Percentiles rank a stretch among this genome's conserved stretches.
These are phyloP conservation scores for Lithophane socia DNA, from an alignment of 2,888 invertebrate genomes.

Conservation along the genomic window DNA sequence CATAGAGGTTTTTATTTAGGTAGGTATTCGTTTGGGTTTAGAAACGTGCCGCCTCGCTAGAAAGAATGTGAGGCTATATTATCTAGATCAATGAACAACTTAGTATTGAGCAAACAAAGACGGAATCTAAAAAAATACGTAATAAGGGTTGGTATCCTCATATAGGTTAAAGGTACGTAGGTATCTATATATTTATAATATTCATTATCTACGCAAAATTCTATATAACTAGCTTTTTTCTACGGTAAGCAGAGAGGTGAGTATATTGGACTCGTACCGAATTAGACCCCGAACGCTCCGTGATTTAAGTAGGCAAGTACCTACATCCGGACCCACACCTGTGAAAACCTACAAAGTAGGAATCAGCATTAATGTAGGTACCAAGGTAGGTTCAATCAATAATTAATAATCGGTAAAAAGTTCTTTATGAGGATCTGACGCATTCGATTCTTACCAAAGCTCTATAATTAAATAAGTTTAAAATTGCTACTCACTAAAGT, in stretches of 20 bases:
- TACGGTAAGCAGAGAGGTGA: not conserved
- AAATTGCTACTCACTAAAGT: not conserved
- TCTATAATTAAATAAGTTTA: not conserved
- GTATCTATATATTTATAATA: not conserved
- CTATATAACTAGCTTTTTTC: not conserved
- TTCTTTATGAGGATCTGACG: no score
- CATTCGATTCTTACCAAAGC: not conserved
- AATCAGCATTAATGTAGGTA: not conserved
- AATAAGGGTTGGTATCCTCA: not conserved
- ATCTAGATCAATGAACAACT: not conserved
- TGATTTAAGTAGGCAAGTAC: not conserved
- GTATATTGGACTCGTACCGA: not conserved
- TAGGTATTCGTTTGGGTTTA: no score
- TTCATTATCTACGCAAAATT: not conserved
- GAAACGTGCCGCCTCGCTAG: no score
- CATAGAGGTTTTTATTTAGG: no score
- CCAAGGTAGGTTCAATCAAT: not conserved
- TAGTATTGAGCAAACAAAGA: not conserved
- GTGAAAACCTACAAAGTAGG: not conserved
- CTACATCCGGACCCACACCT: slow-evolving; percentile 6
- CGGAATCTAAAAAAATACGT: not conserved
- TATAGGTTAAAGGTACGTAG: not conserved
- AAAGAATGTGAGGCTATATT: not conserved
- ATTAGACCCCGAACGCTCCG: not conserved
- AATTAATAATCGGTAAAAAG: not conserved